A percentile compares a stretch with the other conserved stretches of the same genome.
phyloP scores from a whole-genome alignment of 35 echinoderm and acorn worm species.

The Heliocidaris erythrogramma region DNA sequence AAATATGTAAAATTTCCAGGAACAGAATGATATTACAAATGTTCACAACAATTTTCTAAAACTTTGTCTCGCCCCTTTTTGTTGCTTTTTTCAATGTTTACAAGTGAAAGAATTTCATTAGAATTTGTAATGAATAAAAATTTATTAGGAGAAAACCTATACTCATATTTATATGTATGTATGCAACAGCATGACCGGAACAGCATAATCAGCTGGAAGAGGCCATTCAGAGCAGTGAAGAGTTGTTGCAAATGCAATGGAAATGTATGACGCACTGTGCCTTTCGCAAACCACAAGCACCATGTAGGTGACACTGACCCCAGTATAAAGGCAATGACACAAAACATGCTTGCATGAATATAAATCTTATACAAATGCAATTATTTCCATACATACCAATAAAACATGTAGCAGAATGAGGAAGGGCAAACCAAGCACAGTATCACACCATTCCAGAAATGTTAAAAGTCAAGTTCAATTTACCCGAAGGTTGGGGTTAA shows the following conservation, averaged over 20 bases:
- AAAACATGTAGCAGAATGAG: background rate
- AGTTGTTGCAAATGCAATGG: background rate
- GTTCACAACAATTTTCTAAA: no score
- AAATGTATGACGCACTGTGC: no score
- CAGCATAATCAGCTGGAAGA: no score
- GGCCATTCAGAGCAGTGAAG: background rate
- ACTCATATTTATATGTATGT: background rate
- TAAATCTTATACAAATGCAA: background rate
- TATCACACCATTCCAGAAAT: background rate
- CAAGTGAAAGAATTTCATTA: no score
- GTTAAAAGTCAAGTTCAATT: background rate
- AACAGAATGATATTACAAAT: no score
- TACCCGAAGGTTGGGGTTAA: background rate
- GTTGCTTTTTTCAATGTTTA: no score
- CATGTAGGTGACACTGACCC: background rate
- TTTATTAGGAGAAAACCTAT: background rate
- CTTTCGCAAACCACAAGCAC: background rate
- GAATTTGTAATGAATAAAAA: no score
- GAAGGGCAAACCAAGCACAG: background rate
- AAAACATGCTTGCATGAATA: background rate
- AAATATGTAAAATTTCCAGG: no score
- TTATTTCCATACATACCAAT: background rate
- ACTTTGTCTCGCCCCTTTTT: no score
- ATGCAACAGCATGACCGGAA: background rate
- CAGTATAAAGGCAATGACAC: background rate